phyloP scores from a whole-genome alignment of 2,113 vertebrate species.

The Scolopax mira region DNA sequence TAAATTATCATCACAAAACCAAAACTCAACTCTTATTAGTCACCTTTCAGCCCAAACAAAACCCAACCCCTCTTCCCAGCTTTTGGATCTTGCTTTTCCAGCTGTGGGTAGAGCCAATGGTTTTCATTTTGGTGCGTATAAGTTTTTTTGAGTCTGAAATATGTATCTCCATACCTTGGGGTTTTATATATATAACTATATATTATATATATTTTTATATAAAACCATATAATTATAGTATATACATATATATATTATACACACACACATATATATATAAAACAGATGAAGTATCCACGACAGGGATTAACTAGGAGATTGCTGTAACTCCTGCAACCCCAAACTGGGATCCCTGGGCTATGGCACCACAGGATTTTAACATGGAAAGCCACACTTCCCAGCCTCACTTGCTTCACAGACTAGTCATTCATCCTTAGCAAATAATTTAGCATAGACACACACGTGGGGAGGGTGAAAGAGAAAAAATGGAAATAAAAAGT shows the following conservation, averaged over 20 bases:
- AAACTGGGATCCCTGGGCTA: neutral
- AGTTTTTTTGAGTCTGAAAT: neutral
- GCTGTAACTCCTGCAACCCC: neutral
- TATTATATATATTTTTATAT: neutral
- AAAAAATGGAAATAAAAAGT: neutral
- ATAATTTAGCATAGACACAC: neutral
- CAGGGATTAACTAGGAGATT: neutral
- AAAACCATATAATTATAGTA: neutral
- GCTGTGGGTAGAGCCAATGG: neutral
- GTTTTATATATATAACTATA: no score
- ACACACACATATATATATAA: neutral
- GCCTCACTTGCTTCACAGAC: neutral
- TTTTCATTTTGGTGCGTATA: neutral
- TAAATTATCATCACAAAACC: neutral
- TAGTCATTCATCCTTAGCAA: neutral
- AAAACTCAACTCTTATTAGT: slow-evolving; percentile 39
- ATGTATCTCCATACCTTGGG: no score
- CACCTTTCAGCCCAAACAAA: slow-evolving; percentile 25
- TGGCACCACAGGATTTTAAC: neutral
- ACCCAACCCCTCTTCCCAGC: slow-evolving; percentile 22
- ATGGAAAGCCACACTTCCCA: neutral
- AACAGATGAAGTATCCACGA: neutral
- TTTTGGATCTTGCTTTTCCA: slow-evolving; percentile 38
- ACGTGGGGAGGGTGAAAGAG: no score
- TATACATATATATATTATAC: neutral